Base-by-base conservation (phyloP, 1,140 invertebrate genomes). In the Adelges cooleyi region DNA sequence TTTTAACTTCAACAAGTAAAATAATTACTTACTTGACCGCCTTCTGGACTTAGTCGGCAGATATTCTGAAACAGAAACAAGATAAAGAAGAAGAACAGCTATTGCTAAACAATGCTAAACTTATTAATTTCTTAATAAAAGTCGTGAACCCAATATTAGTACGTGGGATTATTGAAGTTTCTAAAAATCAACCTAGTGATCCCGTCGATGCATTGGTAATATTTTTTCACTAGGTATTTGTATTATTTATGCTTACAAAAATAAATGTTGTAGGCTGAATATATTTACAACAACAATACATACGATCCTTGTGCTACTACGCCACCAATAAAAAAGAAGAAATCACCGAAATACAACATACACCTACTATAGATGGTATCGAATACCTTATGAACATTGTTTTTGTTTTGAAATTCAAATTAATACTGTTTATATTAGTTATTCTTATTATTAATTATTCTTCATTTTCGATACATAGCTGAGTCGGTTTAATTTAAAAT, bases 251-350 rank as follows among this genome's bases (percentile, higher is more conserved):
- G n/a, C 51, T 22, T n/a, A 29, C 18, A n/a, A 36, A 54, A 49
- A 38, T 17, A n/a, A n/a, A n/a, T n/a, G n/a, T 62, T 62, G 29
- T 62, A 62, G 56, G 56, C 44, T 27, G 56, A 62, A 62, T 48
- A 62, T 33, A 62, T 62, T 48, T 62, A 62, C 27, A 62, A 48
- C 10, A 40, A 62, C 33, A 62, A 62, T 48, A 48, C 22, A 25
- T 62, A 62, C 17, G 44, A 48, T 46, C 42, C 42, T 22, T 48
- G 42, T 48, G 56, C 33, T 62, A 29, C 56, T 48, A 46, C 56
- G 46, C 22, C 23, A 59, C 22, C 20, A 20, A 62, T 29, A 9
- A 62, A 29, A 62, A 56, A 62, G n/a, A n/a, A n/a, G n/a, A n/a
- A n/a, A n/a, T n/a, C n/a, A n/a, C n/a, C n/a, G n/a, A n/a, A n/a